Evolutionary conservation across 1,140 invertebrate genomes (phyloP), one percentile per base, ranked within the genome.

Genomic region (Drosophila saltans): DNA sequence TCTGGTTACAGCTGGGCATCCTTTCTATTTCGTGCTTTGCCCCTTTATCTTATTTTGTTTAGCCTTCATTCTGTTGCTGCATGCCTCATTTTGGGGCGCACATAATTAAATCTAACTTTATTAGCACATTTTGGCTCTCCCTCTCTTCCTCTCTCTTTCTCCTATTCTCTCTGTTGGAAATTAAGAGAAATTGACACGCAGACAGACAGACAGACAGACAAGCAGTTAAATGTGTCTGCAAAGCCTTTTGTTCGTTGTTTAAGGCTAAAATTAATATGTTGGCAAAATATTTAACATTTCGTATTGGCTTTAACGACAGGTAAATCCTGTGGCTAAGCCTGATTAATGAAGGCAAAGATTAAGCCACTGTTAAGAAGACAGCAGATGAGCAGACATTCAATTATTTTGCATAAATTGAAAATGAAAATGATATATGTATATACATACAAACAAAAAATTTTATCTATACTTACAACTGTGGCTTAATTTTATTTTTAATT

Each of bases 61-160:
- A 48, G 16, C 39, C 72, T 60, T 41, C 43, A 41, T 45, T 45
- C 39, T 58, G 45, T 28, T 6, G 65, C 60, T 75, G 74, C 81
- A 84, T 81, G 81, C 78, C 63, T 69, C 74, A 72, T 78, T 85
- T 74, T 52, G 45, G 66, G 78, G 82, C 75, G 75, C 82, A 85
- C 82, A 62, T 85, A 86, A 85, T 85, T 85, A 85, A 85, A 86
- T 81, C 79, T 75, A 78, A 86, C 82, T 85, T 86, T 85, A 85
- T 85, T 85, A 81, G 75, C 82, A 81, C 82, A 78, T 85, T 81
- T 68, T 75, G 40, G 69, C 33, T 36, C 33, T 36, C 33, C 6
- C 33, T 36, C 33, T 36, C 6, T 36, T 1, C 6, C 3, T 36
- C 33, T 36, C 33, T 36, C 3, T 36, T 7, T 36, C 33, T 36